Percentiles rank a stretch among this genome's conserved stretches.
Conservation (phyloP, 2,888 invertebrate genomes). For the Hemistola chrysoprasaria region DNA sequence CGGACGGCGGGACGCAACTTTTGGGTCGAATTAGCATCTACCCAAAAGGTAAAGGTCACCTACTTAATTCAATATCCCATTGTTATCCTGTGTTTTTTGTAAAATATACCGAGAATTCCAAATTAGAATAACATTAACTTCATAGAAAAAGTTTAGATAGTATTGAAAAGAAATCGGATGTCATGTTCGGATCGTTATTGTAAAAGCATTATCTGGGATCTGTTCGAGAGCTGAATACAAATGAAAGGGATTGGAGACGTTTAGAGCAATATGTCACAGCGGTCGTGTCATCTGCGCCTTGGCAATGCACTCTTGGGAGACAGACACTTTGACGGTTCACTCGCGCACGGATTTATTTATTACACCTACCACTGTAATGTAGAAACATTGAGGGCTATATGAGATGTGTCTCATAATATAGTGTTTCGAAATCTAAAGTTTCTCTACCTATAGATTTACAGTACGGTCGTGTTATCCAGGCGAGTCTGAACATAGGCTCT, state of each 20-base stretch:
- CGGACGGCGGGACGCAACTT: constrained; percentile 9
- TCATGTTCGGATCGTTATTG: constrained; percentile 70
- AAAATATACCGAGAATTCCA: constrained; percentile 13
- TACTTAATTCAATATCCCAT: constrained; percentile 28
- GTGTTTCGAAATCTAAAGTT: too few relatives aligned
- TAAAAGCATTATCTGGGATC: constrained; percentile 75
- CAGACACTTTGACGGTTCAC: constrained; percentile 25
- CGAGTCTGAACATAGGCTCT: too few relatives aligned
- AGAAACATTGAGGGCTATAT: constrained; percentile 4
- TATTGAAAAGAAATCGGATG: constrained; percentile 67
- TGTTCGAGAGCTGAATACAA: constrained; percentile 65
- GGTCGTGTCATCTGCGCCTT: constrained; percentile 35
- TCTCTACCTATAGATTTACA: too few relatives aligned
- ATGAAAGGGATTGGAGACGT: constrained; percentile 57
- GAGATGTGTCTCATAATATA: too few relatives aligned
- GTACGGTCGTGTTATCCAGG: too few relatives aligned
- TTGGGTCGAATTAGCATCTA: constrained; percentile 24
- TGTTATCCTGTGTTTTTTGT: constrained; percentile 32
- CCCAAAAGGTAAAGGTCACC: constrained; percentile 25
- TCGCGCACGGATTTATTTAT: constrained; percentile 21
- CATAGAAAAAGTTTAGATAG: constrained; percentile 10
- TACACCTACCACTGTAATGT: constrained; percentile 14
- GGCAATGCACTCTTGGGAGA: constrained; percentile 21
- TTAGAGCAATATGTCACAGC: constrained; percentile 70
- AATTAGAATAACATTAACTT: constrained; percentile 20